A percentile compares a stretch with the other conserved stretches of the same genome.
These are phyloP conservation scores for Corythoichthys haematopterus DNA, from an alignment of 2,113 vertebrate species.

Conservation along the genomic window DNA sequence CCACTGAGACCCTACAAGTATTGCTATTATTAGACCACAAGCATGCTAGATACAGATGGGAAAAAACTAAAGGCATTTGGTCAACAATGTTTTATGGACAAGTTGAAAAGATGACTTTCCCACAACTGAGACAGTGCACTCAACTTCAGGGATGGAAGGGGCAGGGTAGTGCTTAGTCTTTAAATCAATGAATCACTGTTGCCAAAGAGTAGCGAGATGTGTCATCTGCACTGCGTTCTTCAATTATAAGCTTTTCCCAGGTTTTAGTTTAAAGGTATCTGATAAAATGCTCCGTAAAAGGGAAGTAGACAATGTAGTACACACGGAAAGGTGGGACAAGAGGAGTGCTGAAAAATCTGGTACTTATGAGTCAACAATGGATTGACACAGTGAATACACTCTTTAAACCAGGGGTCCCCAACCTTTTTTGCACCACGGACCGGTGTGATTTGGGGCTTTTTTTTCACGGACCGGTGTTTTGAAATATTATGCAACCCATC, in stretches of 20 bases:
- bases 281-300: slow-evolving; percentile 33
- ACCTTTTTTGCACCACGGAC: no score
- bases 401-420: no score
- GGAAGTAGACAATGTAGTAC: slow-evolving; percentile 17
- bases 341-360: neutral
- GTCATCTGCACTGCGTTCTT: slow-evolving; percentile 28
- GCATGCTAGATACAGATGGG: slow-evolving; percentile 3
- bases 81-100: neutral
- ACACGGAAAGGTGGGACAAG: neutral
- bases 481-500: no score
- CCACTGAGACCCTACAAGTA: slow-evolving; percentile 33
- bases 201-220: slow-evolving; percentile 22
- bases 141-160: neutral
- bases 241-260: slow-evolving; percentile 43
- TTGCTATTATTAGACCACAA: slow-evolving; percentile 53
- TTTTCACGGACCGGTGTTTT: no score
- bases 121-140: neutral
- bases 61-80: neutral
- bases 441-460: no score
- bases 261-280: slow-evolving; percentile 23
- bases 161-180: slow-evolving; percentile 25
- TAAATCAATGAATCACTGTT: slow-evolving; percentile 50
- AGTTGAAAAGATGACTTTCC: slow-evolving; percentile 15
- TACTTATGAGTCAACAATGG: neutral
- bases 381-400: neutral